These are phyloP conservation scores for Amblyteles armatorius DNA, from an alignment of 2,888 invertebrate species.

Conservation along the genomic window DNA sequence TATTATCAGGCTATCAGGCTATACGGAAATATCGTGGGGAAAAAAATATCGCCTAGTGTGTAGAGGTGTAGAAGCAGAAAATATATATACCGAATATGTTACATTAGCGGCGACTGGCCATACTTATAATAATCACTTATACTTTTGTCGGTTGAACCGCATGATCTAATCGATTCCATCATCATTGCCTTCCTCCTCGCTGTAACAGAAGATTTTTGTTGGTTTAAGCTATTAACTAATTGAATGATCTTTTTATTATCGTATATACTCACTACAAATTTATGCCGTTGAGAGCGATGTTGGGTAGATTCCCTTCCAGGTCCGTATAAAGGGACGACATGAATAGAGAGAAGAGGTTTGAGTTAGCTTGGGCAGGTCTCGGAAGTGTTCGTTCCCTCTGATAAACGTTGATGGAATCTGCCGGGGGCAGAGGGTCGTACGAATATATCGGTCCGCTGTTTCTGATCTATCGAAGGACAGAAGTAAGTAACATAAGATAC, in stretches of 20 bases:
- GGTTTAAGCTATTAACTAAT: neutral
- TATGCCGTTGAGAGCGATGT: conserved; percentile 69
- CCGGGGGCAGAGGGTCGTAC: conserved; percentile 92
- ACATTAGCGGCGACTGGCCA: conserved; percentile 16
- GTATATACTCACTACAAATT: conserved; percentile 72
- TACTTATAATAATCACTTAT: neutral
- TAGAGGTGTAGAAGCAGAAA: neutral
- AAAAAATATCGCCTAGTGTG: neutral
- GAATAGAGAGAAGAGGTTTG: conserved; percentile 82
- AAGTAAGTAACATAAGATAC: neutral
- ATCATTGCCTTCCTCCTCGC: conserved; percentile 63
- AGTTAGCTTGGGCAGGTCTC: conserved; percentile 73
- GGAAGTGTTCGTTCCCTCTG: conserved; percentile 85
- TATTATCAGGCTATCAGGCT: neutral
- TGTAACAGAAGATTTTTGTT: conserved; percentile 41
- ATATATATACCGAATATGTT: conserved; percentile 19
- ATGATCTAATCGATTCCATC: conserved; percentile 67
- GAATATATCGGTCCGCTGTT: conserved; percentile 88
- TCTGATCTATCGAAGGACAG: conserved; percentile 84
- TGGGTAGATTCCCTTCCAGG: conserved; percentile 84
- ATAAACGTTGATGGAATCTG: conserved; percentile 91
- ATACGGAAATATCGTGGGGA: conserved; percentile 15
- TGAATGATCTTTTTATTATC: neutral
- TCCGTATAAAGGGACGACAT: conserved; percentile 91
- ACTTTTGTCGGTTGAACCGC: neutral